Percentiles rank a stretch among this genome's conserved stretches.
Conservation (phyloP, 1,140 invertebrate species). For the Anthonomus grandis region DNA sequence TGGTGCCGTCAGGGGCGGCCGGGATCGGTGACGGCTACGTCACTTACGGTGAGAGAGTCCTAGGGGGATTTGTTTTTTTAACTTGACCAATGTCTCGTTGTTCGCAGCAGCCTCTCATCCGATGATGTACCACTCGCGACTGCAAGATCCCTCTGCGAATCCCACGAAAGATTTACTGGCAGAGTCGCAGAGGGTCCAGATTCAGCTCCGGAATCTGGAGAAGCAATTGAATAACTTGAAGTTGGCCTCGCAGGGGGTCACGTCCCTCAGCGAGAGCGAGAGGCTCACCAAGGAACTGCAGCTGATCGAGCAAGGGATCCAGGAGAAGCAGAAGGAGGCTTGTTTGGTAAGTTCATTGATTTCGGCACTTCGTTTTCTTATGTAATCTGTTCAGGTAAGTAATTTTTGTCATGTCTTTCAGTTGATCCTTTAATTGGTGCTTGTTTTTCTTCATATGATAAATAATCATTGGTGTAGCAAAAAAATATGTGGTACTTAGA, state of each 20-base stretch:
- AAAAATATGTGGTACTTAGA: too few relatives aligned
- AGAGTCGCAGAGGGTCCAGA: constrained; percentile 62
- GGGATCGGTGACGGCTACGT: constrained; percentile 28
- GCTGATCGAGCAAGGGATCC: constrained; percentile 64
- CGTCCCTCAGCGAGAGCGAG: constrained; percentile 55
- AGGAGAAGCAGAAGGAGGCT: constrained; percentile 64
- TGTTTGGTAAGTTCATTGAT: constrained; percentile 52
- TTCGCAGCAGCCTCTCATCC: constrained; percentile 47
- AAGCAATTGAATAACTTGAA: constrained; percentile 65
- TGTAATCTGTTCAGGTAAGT: too few relatives aligned
- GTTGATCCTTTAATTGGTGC: too few relatives aligned
- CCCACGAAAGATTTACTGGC: constrained; percentile 51
- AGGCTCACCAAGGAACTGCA: constrained; percentile 61
- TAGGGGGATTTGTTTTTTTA: background rate
- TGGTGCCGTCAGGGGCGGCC: constrained; percentile 25
- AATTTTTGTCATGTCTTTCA: too few relatives aligned
- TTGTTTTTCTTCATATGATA: too few relatives aligned
- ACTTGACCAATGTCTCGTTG: background rate
- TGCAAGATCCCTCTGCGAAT: constrained; percentile 42
- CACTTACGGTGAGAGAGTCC: constrained; percentile 15
- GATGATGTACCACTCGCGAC: constrained; percentile 40
- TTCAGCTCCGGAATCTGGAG: constrained; percentile 62
- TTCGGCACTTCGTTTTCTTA: too few relatives aligned
- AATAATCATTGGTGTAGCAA: too few relatives aligned
- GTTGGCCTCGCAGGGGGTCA: constrained; percentile 50